These are phyloP conservation scores for Dendroctonus ponderosae DNA, from an alignment of 1,140 invertebrate genomes.

Conservation along the genomic window DNA sequence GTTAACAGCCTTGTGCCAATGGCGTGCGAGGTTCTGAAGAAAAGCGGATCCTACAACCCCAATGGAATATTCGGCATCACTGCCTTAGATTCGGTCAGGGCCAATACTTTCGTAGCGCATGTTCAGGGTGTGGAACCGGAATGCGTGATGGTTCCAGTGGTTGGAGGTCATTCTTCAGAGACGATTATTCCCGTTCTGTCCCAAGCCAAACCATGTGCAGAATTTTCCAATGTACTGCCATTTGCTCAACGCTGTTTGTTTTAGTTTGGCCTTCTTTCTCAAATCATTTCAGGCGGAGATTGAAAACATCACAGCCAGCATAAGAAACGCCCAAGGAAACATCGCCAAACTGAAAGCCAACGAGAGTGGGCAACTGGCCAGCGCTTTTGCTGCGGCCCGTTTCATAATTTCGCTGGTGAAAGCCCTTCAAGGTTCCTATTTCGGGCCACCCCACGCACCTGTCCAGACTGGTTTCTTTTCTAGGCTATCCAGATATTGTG, in stretches of 20 bases:
- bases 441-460: background rate
- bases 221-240: constrained; percentile 49
- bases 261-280: background rate
- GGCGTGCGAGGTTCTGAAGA: constrained; percentile 58
- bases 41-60: constrained; percentile 63
- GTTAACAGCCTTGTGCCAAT: constrained; percentile 61
- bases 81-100: constrained; percentile 71
- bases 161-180: constrained; percentile 76
- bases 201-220: constrained; percentile 60
- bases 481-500: constrained; percentile 52
- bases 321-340: constrained; percentile 48
- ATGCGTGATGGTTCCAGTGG: constrained; percentile 71
- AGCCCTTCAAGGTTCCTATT: constrained; percentile 41
- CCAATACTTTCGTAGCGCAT: constrained; percentile 68
- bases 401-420: constrained; percentile 59
- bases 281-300: constrained; percentile 49
- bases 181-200: constrained; percentile 83
- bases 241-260: background rate
- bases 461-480: constrained; percentile 35
- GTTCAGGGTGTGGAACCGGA: constrained; percentile 60
- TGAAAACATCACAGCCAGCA: constrained; percentile 46
- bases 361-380: constrained; percentile 50
- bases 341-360: constrained; percentile 37
- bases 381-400: constrained; percentile 58
- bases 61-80: constrained; percentile 77